A percentile compares a stretch with the other conserved stretches of the same genome.
phyloP scores from a whole-genome alignment of 2,113 vertebrate genomes.

The Mystacornis crossleyi region DNA sequence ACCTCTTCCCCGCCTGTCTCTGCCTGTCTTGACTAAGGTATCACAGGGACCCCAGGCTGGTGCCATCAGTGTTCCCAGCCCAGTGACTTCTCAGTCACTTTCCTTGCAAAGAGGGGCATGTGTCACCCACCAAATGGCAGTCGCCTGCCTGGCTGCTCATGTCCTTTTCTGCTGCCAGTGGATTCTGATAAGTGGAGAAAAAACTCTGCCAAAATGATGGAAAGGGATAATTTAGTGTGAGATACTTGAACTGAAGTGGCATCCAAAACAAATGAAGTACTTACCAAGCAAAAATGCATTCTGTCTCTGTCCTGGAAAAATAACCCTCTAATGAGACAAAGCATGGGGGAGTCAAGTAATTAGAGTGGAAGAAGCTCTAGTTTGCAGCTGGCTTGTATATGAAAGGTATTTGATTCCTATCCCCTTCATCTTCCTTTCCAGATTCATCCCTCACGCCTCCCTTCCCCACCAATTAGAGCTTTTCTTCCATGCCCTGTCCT shows the following conservation, averaged over 20 bases:
- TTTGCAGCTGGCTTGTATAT: slow-evolving; percentile 16
- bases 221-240: slow-evolving; percentile 6
- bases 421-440: neutral
- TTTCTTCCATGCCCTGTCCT: neutral
- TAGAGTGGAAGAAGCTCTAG: neutral
- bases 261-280: neutral
- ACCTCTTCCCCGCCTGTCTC: neutral
- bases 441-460: neutral
- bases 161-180: neutral
- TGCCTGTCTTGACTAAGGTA: neutral
- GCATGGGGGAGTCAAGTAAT: neutral
- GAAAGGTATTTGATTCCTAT: neutral
- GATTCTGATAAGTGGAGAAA: neutral
- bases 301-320: slow-evolving; percentile 9
- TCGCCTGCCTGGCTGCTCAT: accelerated
- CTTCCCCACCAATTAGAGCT: neutral
- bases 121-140: neutral
- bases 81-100: neutral
- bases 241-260: neutral
- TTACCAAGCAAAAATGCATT: neutral
- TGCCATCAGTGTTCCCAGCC: neutral
- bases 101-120: neutral
- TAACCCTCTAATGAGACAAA: slow-evolving; percentile 17
- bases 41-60: neutral
- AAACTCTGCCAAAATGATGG: neutral